phyloP scores from a whole-genome alignment of 1,140 invertebrate genomes.

The Metopolophium dirhodum region DNA sequence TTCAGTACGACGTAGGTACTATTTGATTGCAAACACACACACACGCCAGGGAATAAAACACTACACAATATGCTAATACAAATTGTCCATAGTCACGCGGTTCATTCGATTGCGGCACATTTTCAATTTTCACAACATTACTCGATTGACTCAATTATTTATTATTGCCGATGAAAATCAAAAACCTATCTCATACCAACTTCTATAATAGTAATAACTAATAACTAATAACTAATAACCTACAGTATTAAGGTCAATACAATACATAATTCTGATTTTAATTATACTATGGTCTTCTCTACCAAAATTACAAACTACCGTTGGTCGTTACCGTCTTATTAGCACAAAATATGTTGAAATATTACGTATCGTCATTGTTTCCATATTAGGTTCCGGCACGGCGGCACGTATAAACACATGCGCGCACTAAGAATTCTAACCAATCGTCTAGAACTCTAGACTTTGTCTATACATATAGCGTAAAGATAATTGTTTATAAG shows the following conservation, averaged over 20 bases:
- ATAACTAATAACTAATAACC: background rate
- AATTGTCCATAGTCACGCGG: background rate
- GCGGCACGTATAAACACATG: background rate
- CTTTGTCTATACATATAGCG: background rate
- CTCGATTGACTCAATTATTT: background rate
- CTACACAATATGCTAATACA: background rate
- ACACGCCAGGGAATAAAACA: background rate
- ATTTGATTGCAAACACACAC: background rate
- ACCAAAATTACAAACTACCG: background rate
- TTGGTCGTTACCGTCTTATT: background rate
- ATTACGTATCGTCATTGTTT: conserved; percentile 39
- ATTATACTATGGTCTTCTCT: background rate
- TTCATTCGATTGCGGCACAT: background rate
- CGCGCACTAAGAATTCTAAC: background rate
- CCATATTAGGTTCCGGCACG: conserved; percentile 25
- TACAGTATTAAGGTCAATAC: background rate
- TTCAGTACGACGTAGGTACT: background rate
- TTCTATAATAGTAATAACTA: background rate
- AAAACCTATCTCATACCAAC: background rate
- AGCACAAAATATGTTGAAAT: conserved; percentile 16
- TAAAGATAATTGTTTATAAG: background rate
- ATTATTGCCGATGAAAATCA: background rate
- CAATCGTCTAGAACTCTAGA: background rate
- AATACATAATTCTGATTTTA: background rate
- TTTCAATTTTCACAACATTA: background rate